Base-by-base conservation (phyloP, 2,113 vertebrate species). In the Thamnaconus septentrionalis region DNA sequence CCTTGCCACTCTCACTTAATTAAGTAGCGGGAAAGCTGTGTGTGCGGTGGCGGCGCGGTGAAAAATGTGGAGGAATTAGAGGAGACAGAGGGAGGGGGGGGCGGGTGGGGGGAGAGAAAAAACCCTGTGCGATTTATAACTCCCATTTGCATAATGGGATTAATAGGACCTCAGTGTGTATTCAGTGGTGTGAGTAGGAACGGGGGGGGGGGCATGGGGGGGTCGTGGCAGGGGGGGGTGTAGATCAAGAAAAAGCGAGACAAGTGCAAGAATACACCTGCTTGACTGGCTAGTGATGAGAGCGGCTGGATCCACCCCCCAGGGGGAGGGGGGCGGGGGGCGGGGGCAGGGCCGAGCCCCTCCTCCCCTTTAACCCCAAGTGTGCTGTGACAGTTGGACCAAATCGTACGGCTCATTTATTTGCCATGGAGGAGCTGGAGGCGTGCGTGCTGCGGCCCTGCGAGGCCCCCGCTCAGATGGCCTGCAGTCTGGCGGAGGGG, bases 61-160 rank as follows among this genome's bases (percentile, higher is more conserved):
- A 76, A 66, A 62, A 61, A 75, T 4, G 54, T 65, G n/a, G 59
- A 71, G 64, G 63, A 69, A 80, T 76, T 62, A 77, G 59, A 5
- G 55, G 42, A 79, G 69, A 56, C 55, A 45, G 54, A 5, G 18
- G 18, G n/a, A n/a, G n/a, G n/a, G n/a, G n/a, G n/a, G n/a, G n/a
- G n/a, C n/a, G n/a, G n/a, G n/a, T n/a, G n/a, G n/a, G 61, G 59
- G 63, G 11, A 9, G 18, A 7, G 44, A 45, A 59, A 59, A 59
- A 58, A 69, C 72, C 64, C 69, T 43, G 45, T 10, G 54, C 48
- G 69, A 87, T 85, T 84, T 85, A 83, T 82, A 75, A 88, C 73
- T 48, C 3, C 1, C 9, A 89, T 90, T 90, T 87, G 72, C 87
- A 90, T 89, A 90, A 88, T 87, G 83, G 77, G 71, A 84, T 88